A percentile compares a stretch with the other conserved stretches of the same genome.
phyloP scores from a whole-genome alignment of 2,888 invertebrate species.

The Drosophila cognata region DNA sequence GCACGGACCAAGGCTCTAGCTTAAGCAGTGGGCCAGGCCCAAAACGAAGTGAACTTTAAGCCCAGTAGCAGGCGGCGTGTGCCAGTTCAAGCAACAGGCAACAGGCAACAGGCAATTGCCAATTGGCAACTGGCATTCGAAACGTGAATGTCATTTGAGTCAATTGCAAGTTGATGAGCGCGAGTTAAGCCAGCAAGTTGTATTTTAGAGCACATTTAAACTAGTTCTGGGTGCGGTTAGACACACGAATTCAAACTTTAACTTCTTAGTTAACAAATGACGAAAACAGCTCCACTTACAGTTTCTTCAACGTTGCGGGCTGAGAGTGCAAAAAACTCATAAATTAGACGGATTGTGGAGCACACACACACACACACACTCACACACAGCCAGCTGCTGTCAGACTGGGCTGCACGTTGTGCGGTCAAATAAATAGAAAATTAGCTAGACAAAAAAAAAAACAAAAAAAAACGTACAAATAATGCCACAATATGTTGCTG shows the following conservation, averaged over 20 bases:
- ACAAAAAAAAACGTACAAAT: conserved; percentile 52
- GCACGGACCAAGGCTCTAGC: conserved; percentile 39
- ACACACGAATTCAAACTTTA: conserved; percentile 75
- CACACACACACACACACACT: conserved; percentile 7
- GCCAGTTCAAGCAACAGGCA: background rate
- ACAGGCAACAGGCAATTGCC: background rate
- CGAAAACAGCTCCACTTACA: conserved; percentile 20
- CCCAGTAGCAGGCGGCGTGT: conserved; percentile 55
- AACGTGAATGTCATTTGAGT: conserved; percentile 72
- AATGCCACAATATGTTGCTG: conserved; percentile 56
- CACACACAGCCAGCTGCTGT: conserved; percentile 18
- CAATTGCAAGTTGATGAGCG: conserved; percentile 70
- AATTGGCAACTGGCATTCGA: conserved; percentile 45
- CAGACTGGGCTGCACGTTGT: conserved; percentile 50
- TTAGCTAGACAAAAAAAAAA: conserved; percentile 72
- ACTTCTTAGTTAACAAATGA: conserved; percentile 23
- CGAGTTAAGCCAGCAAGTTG: conserved; percentile 1
- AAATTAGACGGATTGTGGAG: conserved; percentile 61
- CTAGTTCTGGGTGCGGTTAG: conserved; percentile 53
- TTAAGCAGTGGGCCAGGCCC: conserved; percentile 13
- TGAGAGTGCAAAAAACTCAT: conserved; percentile 77
- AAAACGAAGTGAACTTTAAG: conserved; percentile 60
- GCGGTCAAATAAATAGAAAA: conserved; percentile 81
- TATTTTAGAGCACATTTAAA: conserved; percentile 31
- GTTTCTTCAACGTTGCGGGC: conserved; percentile 52